phyloP scores from a whole-genome alignment of 2,797 vertebrate species.

The Myotis daubentonii region DNA sequence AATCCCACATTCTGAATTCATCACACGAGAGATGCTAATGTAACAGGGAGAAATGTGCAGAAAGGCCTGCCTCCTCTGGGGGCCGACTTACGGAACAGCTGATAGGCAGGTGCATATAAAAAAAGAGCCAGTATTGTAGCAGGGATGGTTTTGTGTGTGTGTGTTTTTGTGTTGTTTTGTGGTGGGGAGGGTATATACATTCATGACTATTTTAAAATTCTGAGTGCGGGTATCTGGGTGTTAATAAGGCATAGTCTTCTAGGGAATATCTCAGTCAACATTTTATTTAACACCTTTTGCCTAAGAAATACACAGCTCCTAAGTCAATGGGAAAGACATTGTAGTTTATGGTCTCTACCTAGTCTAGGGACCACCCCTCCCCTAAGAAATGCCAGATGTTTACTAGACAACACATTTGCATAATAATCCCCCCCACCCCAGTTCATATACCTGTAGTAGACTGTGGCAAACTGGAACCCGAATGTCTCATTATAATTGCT shows the following conservation, averaged over 20 bases:
- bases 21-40: background rate
- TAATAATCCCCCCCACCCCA: background rate
- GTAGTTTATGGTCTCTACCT: background rate
- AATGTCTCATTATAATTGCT: background rate
- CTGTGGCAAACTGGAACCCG: background rate
- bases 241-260: background rate
- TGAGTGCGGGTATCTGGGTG: background rate
- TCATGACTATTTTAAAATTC: background rate
- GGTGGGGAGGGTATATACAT: fast-evolving
- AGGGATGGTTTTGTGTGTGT: background rate
- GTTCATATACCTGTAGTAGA: background rate
- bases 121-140: background rate
- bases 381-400: background rate
- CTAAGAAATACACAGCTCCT: background rate
- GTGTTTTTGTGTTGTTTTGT: no score
- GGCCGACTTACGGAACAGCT: background rate
- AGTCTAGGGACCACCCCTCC: background rate
- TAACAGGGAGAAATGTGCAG: background rate
- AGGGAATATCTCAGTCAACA: background rate
- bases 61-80: background rate
- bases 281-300: background rate
- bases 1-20: background rate
- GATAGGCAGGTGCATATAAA: background rate
- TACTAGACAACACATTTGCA: background rate
- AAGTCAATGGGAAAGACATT: background rate